Evolutionary conservation across 2,113 vertebrate genomes (phyloP).

Genomic region (Brienomyrus brachyistius): DNA sequence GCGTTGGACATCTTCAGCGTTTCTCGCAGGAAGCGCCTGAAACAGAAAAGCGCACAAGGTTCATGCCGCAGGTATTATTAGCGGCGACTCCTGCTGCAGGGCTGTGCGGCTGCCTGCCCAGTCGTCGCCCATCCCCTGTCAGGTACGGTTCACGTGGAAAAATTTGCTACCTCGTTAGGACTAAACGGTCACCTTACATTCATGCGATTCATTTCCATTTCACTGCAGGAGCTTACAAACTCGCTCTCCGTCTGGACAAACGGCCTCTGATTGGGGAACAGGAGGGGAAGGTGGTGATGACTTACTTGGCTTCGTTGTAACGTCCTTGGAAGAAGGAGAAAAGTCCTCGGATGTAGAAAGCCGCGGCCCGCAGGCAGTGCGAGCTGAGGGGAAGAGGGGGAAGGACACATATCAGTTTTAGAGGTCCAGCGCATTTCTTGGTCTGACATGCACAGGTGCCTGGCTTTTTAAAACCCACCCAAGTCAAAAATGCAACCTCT

Average conservation of each 20-base stretch:
- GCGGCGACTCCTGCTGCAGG: background rate
- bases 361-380: slow-evolving; percentile 89
- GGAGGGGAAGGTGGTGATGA: background rate
- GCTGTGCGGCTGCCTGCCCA: background rate
- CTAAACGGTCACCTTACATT: background rate
- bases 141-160: background rate
- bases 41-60: background rate
- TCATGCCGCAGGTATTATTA: background rate
- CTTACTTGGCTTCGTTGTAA: slow-evolving; percentile 97
- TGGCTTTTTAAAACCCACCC: background rate
- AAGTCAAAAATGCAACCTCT: background rate
- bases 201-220: background rate
- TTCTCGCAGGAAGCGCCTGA: slow-evolving; percentile 87
- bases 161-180: background rate
- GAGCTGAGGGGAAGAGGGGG: slow-evolving; percentile 60
- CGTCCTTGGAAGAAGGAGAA: slow-evolving; percentile 98
- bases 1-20: slow-evolving; percentile 98
- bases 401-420: background rate
- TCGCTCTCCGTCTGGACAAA: background rate
- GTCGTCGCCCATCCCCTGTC: no score
- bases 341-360: slow-evolving; percentile 94
- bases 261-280: background rate
- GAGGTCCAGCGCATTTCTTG: background rate
- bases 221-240: background rate
- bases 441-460: background rate